A percentile compares a stretch with the other conserved stretches of the same genome.
These are phyloP conservation scores for Siniperca scherzeri DNA, from an alignment of 2,797 vertebrate genomes.

Conservation along the genomic window DNA sequence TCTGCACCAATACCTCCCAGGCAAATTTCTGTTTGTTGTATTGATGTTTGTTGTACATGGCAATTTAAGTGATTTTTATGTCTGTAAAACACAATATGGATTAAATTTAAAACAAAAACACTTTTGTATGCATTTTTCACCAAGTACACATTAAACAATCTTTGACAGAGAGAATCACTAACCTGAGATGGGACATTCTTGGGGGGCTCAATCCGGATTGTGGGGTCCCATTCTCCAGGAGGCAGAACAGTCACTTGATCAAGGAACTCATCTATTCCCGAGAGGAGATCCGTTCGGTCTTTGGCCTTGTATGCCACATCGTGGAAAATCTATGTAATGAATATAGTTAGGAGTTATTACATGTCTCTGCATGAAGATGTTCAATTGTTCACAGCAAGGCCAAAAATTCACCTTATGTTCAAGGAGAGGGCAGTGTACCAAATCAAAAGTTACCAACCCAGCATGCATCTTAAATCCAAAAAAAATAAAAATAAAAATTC, in stretches of 20 bases:
- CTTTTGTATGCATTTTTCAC: neutral
- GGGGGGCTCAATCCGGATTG: conserved; percentile 96
- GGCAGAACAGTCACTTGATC: conserved; percentile 97
- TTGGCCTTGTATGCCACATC: conserved; percentile 98
- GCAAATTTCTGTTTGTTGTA: neutral
- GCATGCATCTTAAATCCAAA: neutral
- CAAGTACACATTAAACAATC: neutral
- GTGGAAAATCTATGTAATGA: conserved; percentile 90
- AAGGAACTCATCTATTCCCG: conserved; percentile 97
- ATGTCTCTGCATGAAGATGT: neutral
- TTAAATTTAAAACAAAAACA: neutral
- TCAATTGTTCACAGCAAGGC: neutral
- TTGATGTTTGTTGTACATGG: neutral
- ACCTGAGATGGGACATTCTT: conserved; percentile 98
- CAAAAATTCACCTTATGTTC: too few species aligned
- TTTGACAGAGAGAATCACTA: conserved; percentile 32
- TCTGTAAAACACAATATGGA: neutral
- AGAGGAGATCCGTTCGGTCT: conserved; percentile 94
- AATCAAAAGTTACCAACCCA: neutral
- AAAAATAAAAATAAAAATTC: neutral
- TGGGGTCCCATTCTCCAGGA: conserved; percentile 97
- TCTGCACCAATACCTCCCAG: neutral
- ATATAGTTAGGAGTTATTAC: neutral
- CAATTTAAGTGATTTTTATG: neutral
- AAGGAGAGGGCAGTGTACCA: neutral